A percentile compares a stretch with the other conserved stretches of the same genome.
Evolutionary conservation across 2,797 vertebrate genomes (phyloP).

Genomic region (Coregonus suidteri): DNA sequence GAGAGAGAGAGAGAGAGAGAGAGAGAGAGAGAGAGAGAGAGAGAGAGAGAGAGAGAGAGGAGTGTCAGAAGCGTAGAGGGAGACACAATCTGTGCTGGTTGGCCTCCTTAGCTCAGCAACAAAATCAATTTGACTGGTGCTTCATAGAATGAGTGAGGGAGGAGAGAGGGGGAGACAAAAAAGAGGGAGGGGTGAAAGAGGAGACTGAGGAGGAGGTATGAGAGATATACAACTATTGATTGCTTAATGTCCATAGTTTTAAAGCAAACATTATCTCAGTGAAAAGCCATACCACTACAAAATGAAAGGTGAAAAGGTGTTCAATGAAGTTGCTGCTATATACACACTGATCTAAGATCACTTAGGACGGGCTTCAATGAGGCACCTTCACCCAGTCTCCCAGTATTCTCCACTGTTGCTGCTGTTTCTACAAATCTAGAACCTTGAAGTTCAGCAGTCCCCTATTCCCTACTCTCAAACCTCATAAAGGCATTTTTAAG

Average conservation of each 20-base stretch:
- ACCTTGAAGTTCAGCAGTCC: not conserved
- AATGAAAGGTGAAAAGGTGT: too few species aligned
- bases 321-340: too few species aligned
- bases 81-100: conserved; percentile 48
- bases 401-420: not conserved
- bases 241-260: not conserved
- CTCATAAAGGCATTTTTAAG: not conserved
- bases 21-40: too few species aligned
- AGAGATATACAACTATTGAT: conserved; percentile 7
- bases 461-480: not conserved
- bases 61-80: not conserved
- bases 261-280: too few species aligned
- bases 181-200: conserved; percentile 47
- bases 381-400: not conserved
- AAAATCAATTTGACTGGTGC: conserved; percentile 75
- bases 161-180: conserved; percentile 34
- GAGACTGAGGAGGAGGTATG: conserved; percentile 26
- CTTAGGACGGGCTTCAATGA: too few species aligned
- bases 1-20: not conserved
- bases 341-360: too few species aligned
- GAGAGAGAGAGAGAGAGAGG: not conserved
- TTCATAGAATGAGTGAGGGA: conserved; percentile 59
- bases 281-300: too few species aligned
- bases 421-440: not conserved
- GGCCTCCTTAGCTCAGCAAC: conserved; percentile 68